Base-by-base conservation (phyloP, 2,888 invertebrate genomes). In the Macrophya annulata region DNA sequence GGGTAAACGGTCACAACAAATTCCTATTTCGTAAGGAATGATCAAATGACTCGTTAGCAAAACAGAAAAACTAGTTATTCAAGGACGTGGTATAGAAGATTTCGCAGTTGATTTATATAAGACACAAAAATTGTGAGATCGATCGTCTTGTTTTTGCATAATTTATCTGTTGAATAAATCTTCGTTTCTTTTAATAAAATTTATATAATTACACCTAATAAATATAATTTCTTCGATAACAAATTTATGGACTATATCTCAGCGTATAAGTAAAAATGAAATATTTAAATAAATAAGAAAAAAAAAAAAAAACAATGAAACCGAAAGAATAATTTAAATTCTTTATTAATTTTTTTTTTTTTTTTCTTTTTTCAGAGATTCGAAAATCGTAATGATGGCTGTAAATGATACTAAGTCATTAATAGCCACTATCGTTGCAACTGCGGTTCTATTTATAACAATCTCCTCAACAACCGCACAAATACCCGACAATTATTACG, bases 361-460 rank as follows among this genome's bases (percentile, higher is more conserved):
- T 31, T 25, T 9, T 25, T 4, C 9, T 62, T 25, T 3, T 62
- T 25, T 62, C 62, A 62, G 62, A 25, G 21, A 62, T 68, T 15
- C 25, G 15, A 10, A 48, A 77, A n/a, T 6, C 5, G 12, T 43
- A 81, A 81, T 15, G n/a, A 81, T 81, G 81, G 81, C 81, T 12
- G 12, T 25, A 31, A 43, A 9, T 21, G 62, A 62, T 62, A 81
- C 31, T 9, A 62, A 43, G 81, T 81, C 31, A 9, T 62, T 81
- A 25, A 62, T 81, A n/a, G 81, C 40, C 59, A 43, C 25, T 15
- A 43, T 40, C 21, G 40, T 81, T 37, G 43, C 62, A 8, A 85
- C 55, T 71, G 51, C 17, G 4, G 25, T 74, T 86, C 79, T 87
- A 86, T 86, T 84, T 15, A 15, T 72, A 45, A 84, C 81, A 59